Evolutionary conservation across 1,140 invertebrate species (phyloP).

Genomic region (Panagrolaimus sp.): DNA sequence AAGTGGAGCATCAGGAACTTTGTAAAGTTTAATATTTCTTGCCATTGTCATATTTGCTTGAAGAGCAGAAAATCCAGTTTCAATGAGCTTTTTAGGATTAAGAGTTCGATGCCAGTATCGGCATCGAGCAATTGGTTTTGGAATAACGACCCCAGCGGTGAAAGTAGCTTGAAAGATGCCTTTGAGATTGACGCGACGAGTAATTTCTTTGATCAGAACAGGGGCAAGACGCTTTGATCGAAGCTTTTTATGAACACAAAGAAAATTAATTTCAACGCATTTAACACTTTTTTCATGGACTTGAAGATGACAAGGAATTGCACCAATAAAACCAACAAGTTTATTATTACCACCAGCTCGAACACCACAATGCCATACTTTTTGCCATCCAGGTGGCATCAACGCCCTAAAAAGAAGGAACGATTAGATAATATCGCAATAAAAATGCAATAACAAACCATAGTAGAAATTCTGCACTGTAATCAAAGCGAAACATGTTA

Average conservation of each 20-base stretch:
- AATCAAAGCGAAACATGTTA: constrained; percentile 99
- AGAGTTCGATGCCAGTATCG: constrained; percentile 96
- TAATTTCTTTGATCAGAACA: constrained; percentile 94
- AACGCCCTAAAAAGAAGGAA: constrained; percentile 70
- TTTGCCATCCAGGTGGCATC: constrained; percentile 91
- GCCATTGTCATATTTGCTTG: constrained; percentile 98
- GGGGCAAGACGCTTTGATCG: constrained; percentile 93
- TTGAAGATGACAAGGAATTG: constrained; percentile 83
- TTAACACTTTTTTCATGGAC: constrained; percentile 80
- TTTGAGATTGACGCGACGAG: constrained; percentile 83
- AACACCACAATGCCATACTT: constrained; percentile 93
- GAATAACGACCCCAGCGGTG: constrained; percentile 93
- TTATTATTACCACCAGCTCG: constrained; percentile 82
- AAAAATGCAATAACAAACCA: constrained; percentile 67
- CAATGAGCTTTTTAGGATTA: constrained; percentile 95
- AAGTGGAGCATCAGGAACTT: constrained; percentile 65
- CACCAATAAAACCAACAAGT: constrained; percentile 94
- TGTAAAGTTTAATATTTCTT: constrained; percentile 88
- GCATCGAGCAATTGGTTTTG: constrained; percentile 91
- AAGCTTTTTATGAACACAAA: constrained; percentile 98
- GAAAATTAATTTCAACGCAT: constrained; percentile 98
- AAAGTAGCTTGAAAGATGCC: constrained; percentile 87
- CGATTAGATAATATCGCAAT: constrained; percentile 39
- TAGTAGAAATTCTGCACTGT: constrained; percentile 88
- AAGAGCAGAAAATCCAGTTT: constrained; percentile 92